Evolutionary conservation across 2,888 invertebrate genomes (phyloP).

Genomic region (Hybos culiciformis): DNA sequence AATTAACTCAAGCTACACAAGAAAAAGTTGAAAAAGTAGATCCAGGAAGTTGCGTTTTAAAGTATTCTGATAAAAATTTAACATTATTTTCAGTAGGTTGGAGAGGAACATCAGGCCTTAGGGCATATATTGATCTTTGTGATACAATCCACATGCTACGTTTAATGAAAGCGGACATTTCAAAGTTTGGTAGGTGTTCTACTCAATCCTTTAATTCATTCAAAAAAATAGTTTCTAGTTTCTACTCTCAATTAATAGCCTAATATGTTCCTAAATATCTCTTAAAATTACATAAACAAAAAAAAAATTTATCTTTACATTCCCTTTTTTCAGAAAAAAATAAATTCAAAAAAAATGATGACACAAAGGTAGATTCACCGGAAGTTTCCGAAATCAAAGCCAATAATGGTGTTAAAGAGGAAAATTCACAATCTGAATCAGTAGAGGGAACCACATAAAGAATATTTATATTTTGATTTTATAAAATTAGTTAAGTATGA

Average conservation of each 20-base stretch:
- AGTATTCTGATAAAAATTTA: slow-evolving; percentile 43
- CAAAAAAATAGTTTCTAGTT: too few relatives aligned
- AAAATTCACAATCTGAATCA: too few relatives aligned
- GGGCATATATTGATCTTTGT: slow-evolving; percentile 74
- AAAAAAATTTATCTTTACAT: not conserved
- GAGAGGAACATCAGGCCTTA: slow-evolving; percentile 74
- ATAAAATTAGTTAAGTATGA: too few relatives aligned
- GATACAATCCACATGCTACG: slow-evolving; percentile 80
- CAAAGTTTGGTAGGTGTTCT: slow-evolving; percentile 57
- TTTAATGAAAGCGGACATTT: slow-evolving; percentile 71
- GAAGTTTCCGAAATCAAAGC: not conserved
- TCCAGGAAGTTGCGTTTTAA: slow-evolving; percentile 64
- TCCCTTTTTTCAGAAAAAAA: not conserved
- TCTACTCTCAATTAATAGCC: too few relatives aligned
- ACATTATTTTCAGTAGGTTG: slow-evolving; percentile 71
- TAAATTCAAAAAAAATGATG: slow-evolving; percentile 3
- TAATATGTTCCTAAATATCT: too few relatives aligned
- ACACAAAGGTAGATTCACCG: not conserved
- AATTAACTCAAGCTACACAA: slow-evolving; percentile 53
- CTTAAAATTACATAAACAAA: not conserved
- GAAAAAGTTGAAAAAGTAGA: slow-evolving; percentile 53
- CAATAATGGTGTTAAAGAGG: too few relatives aligned
- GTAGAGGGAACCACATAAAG: too few relatives aligned
- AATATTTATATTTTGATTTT: too few relatives aligned
- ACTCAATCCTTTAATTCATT: not conserved